Base-by-base conservation (phyloP, 2,888 invertebrate genomes). In the Sericinus montela region DNA sequence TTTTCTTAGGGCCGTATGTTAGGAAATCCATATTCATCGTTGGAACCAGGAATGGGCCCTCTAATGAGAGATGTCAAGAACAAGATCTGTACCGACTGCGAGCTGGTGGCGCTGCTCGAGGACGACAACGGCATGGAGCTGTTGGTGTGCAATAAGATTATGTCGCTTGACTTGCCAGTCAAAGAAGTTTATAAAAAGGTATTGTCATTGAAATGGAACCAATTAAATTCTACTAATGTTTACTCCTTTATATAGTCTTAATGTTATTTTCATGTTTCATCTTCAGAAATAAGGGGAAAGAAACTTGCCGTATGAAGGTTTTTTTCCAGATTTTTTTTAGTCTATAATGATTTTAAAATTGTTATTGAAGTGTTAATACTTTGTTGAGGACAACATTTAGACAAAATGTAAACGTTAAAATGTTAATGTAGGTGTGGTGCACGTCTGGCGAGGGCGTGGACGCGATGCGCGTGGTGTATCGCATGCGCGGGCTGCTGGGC, bases 101-200 rank as follows among this genome's bases (percentile, higher is more conserved):
- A 99, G 75, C 90, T 99, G 52, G 97, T 99, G n/a, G 98, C 99
- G 0, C 83, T 99, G 19, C 83, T 99, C 0, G 99, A 99, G 73
- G 99, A 99, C 77, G 99, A 99, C 80, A 98, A 97, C 69, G 98
- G 98, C 46, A 99, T 99, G 98, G 98, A 98, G 75, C 89, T 99
- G 58, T 91, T 99, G 25, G 98, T 99, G 6, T 97, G 97, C 77
- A 98, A 98, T 79, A 98, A 98, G 89, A 99, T 99, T 59, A 98
- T 99, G 80, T 97, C 97, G 54, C 90, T 99, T 10, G 98, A 99
- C 81, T 89, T 99, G 61, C 96, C 97, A 0, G 99, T 99, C 10
- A 97, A 97, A 75, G 98, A 98, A 69, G 95, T 95, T 0, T 94
- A 93, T 62, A 94, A 94, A 63, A 93, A 93, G 85, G 92, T 93